phyloP scores from a whole-genome alignment of 2,797 vertebrate genomes.

The Carcharodon carcharias region DNA sequence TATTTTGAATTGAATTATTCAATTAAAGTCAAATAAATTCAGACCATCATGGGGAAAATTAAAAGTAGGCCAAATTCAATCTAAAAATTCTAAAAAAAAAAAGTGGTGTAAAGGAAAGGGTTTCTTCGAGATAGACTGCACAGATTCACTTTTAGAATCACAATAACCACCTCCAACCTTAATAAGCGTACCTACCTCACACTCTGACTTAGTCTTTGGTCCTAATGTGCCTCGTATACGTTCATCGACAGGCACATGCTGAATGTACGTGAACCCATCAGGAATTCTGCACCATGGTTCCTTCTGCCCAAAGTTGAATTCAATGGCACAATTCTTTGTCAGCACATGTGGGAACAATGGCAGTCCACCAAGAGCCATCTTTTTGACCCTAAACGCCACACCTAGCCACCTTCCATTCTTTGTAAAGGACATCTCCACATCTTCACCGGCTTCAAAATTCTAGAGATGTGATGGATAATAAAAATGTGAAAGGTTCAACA shows the following conservation, averaged over 20 bases:
- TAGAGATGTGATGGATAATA: constrained; percentile 44
- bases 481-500: neutral
- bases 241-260: constrained; percentile 62
- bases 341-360: constrained; percentile 81
- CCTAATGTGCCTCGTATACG: constrained; percentile 71
- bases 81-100: neutral
- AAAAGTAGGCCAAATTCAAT: neutral
- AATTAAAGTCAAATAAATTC: neutral
- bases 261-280: constrained; percentile 78
- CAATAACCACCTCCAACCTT: neutral
- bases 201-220: constrained; percentile 76
- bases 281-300: constrained; percentile 66
- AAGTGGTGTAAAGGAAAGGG: neutral
- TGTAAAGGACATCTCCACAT: constrained; percentile 72
- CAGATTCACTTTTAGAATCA: neutral
- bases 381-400: constrained; percentile 65
- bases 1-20: neutral
- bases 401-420: constrained; percentile 79
- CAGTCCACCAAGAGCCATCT: constrained; percentile 63
- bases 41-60: neutral
- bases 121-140: too few relatives aligned
- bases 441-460: constrained; percentile 75
- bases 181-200: constrained; percentile 62
- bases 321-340: constrained; percentile 83
- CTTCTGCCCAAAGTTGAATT: constrained; percentile 86